Conservation (phyloP, 2,888 invertebrate genomes). For the Ernsta delagoae region DNA sequence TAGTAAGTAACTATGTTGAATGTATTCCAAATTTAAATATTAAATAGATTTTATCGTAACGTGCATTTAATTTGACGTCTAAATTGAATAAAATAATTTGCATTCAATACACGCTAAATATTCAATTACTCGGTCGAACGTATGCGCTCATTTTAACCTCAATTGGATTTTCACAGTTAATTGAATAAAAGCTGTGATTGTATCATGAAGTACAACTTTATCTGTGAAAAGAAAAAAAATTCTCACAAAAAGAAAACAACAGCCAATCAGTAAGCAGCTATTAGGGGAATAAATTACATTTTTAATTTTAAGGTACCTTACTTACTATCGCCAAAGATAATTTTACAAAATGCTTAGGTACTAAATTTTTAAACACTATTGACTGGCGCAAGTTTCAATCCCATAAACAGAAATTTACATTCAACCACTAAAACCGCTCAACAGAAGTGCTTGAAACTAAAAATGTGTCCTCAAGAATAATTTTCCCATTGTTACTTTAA, state of each 20-base stretch:
- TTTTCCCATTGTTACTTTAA: slow-evolving; percentile 25
- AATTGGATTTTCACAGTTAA: slow-evolving; percentile 4
- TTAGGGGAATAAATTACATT: no score
- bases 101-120: not conserved
- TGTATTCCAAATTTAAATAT: no score
- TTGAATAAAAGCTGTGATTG: slow-evolving; percentile 3
- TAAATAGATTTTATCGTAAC: not conserved
- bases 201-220: not conserved
- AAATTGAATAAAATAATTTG: not conserved
- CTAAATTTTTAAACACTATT: no score
- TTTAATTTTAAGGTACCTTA: no score
- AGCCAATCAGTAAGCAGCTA: no score
- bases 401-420: no score
- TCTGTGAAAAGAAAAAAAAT: not conserved
- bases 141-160: not conserved
- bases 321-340: no score
- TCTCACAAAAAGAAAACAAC: no score
- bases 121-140: not conserved
- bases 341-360: no score
- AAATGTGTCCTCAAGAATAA: slow-evolving; percentile 17
- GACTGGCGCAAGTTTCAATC: no score
- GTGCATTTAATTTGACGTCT: slow-evolving; percentile 3
- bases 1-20: no score
- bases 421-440: no score
- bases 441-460: not conserved